Conservation (phyloP, 2,797 vertebrate species). For the Danio aesculapii region DNA sequence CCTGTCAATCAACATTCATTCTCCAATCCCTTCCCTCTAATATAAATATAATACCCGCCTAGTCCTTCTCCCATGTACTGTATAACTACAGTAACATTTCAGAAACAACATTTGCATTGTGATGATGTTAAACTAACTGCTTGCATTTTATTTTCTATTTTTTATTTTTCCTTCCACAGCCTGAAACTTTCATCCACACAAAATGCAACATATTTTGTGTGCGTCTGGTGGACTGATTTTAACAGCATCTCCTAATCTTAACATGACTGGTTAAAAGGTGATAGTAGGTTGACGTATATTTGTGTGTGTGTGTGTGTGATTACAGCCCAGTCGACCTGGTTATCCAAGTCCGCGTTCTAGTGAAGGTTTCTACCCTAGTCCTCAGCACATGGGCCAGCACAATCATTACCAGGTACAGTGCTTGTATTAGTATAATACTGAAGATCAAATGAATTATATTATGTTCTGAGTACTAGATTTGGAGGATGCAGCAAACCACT, state of each 20-base stretch:
- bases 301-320: slow-evolving; percentile 12
- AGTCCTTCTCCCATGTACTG: slow-evolving; percentile 17
- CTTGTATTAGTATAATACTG: not conserved
- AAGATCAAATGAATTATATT: not conserved
- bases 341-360: slow-evolving; percentile 97
- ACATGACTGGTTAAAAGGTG: not conserved
- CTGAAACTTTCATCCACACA: slow-evolving; percentile 73
- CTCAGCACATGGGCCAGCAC: slow-evolving; percentile 90
- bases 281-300: not conserved
- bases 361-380: slow-evolving; percentile 95
- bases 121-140: slow-evolving; percentile 73
- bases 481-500: not conserved
- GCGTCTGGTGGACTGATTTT: slow-evolving; percentile 42
- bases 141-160: slow-evolving; percentile 73
- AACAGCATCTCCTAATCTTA: slow-evolving; percentile 41
- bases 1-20: slow-evolving; percentile 38
- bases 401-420: slow-evolving; percentile 92
- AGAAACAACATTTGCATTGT: slow-evolving; percentile 42
- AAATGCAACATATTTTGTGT: slow-evolving; percentile 66
- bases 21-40: slow-evolving; percentile 42
- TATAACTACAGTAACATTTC: slow-evolving; percentile 45
- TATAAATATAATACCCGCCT: slow-evolving; percentile 36
- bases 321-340: slow-evolving; percentile 94
- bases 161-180: slow-evolving; percentile 64
- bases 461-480: not conserved